These are phyloP conservation scores for Polymixis lichenea DNA, from an alignment of 2,888 invertebrate species.

Conservation along the genomic window DNA sequence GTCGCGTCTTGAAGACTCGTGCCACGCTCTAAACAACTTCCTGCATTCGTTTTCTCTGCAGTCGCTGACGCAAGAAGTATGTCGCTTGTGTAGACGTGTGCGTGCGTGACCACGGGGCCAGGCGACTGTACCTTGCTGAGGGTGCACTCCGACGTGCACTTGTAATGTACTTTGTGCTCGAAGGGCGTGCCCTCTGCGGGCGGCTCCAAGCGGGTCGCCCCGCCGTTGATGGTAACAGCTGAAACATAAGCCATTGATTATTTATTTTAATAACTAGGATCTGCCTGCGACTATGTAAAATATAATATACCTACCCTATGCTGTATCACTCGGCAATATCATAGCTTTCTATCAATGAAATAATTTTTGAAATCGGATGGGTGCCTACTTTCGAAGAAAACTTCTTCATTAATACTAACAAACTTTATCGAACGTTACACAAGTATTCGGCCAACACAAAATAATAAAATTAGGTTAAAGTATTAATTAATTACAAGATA, in stretches of 20 bases:
- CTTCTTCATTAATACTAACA: background rate
- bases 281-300: background rate
- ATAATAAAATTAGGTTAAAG: background rate
- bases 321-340: background rate
- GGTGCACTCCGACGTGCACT: constrained; percentile 9
- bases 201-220: rapidly evolving
- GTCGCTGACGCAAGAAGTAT: background rate
- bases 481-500: background rate
- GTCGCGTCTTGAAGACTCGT: background rate
- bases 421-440: background rate
- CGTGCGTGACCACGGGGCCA: background rate
- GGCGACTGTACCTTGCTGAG: constrained; percentile 2
- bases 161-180: background rate
- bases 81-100: background rate
- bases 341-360: background rate
- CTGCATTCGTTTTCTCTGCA: background rate
- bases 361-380: background rate
- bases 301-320: too few species aligned
- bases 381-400: background rate
- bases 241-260: background rate
- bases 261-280: background rate
- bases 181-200: background rate
- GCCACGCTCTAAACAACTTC: background rate
- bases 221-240: background rate
- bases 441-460: background rate